A percentile compares a stretch with the other conserved stretches of the same genome.
These are phyloP conservation scores for Phaetusa simplex DNA, from an alignment of 2,113 vertebrate species.

Conservation along the genomic window DNA sequence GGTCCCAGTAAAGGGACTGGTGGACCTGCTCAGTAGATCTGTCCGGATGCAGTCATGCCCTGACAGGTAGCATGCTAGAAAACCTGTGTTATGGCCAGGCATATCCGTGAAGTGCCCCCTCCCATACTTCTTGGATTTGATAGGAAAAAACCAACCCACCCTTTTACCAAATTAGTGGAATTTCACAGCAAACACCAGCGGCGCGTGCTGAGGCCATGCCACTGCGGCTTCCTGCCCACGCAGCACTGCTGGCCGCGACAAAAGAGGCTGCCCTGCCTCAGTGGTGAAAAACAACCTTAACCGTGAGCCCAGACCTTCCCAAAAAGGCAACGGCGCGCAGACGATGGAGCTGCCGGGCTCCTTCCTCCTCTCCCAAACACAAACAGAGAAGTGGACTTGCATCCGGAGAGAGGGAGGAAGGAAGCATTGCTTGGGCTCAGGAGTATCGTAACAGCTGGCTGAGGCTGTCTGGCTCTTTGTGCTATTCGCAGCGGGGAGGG, in stretches of 20 bases:
- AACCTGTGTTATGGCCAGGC: neutral
- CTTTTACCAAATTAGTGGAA: neutral
- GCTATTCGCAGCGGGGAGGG: neutral
- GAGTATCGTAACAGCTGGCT: neutral
- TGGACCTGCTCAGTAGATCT: neutral
- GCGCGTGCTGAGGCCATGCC: neutral
- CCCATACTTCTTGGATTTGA: neutral
- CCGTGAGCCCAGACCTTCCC: neutral
- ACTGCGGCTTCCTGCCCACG: rapidly evolving
- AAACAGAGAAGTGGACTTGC: conserved; percentile 11
- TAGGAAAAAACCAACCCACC: neutral
- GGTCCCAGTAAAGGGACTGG: neutral
- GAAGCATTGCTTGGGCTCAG: conserved; percentile 1
- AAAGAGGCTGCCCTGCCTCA: neutral
- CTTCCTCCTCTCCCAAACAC: conserved; percentile 42
- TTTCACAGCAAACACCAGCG: neutral
- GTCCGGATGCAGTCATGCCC: neutral
- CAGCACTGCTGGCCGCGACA: neutral
- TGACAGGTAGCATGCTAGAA: neutral
- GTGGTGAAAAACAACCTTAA: neutral
- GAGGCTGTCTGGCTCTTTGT: neutral
- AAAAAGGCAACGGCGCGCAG: rapidly evolving
- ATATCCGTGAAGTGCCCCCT: neutral
- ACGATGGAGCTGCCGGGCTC: neutral
- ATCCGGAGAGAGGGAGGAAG: conserved; percentile 48